Evolutionary conservation across 2,888 invertebrate species (phyloP), one percentile per base, ranked within the genome.

Genomic region (Athetis lepigone): DNA sequence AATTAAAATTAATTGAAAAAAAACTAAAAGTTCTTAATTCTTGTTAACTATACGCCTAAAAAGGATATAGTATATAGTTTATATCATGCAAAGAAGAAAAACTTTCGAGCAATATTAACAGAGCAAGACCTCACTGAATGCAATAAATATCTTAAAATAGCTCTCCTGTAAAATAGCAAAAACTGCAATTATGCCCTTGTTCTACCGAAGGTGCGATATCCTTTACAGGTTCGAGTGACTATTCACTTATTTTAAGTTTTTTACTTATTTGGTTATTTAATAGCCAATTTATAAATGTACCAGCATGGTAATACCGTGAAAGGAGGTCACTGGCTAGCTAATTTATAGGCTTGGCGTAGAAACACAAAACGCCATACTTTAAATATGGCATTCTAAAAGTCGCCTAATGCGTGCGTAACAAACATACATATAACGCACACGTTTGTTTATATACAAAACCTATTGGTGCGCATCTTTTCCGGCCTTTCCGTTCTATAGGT

Each of bases 291-390:
- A 56, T 56, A 56, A 75, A 50, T 47, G 23, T 57, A 64, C 47
- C 47, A 52, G 54, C n/a, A n/a, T 65, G 29, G 40, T 59, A 66
- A 36, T 56, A 46, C 57, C 40, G 51, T 64, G 55, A 62, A 80
- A 78, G 77, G 71, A 66, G 75, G 72, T 77, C 72, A 80, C 66
- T 75, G 77, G 63, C 66, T 77, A 59, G 66, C 74, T 70, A 76
- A 77, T 77, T 71, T 68, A 79, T 52, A 70, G 70, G 73, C 66
- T 68, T 71, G 64, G 57, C 70, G 59, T 55, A 58, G 55, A 55
- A 59, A 58, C 56, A 67, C 67, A 58, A 70, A 74, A 72, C 51
- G 60, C 63, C 58, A 64, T 71, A 66, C 33, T n/a, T n/a, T n/a
- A n/a, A 33, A 25, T 57, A 65, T 49, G 36, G 19, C 11, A 11